Base-by-base conservation (phyloP, 2,888 invertebrate species). In the Agrilus cyanescens region DNA sequence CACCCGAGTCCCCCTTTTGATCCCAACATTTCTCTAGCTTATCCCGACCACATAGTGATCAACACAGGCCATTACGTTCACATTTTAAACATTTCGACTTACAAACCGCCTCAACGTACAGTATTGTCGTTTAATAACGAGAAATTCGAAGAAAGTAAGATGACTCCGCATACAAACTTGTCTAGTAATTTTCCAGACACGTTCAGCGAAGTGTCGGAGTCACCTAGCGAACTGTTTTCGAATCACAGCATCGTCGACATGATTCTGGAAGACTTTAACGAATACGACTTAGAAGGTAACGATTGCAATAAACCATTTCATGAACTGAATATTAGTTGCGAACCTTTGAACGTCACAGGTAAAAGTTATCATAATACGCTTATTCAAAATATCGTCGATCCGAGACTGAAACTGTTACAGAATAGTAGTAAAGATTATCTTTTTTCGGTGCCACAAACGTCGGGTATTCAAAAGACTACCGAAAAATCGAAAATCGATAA, bases 1-100 rank as follows among this genome's bases (percentile, higher is more conserved):
- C 60, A 62, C 43, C 87, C 89, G 38, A 85, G 82, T 55, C 89
- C 87, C 18, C 48, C 45, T 12, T 67, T 67, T 48, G 61, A 66
- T 48, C 66, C 68, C 3, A 51, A 60, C 42, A 57, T 66, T 41
- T 65, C 66, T 36, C 47, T 67, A 36, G 63, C 65, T 8, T 67
- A 59, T 51, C 66, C 67, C 8, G 62, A 67, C 46, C 61, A 67
- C 50, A 50, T 68, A 47, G 65, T 68, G 12, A 62, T 68, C 40
- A 67, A 67, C 48, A 67, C 67, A 12, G 68, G 67, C 37, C 66
- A 66, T 52, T 65, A 65, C 52, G 61, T 68, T 38, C 66, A 68
- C 51, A 65, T 67, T 45, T 54, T 68, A 47, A 65, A 66, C 50
- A 56, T 66, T 15, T 54, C 57, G 4, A 62, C 60, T 15, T 54